Percentiles rank a stretch among this genome's conserved stretches.
These are phyloP conservation scores for Venturia canescens DNA, from an alignment of 1,140 invertebrate species.

Conservation along the genomic window DNA sequence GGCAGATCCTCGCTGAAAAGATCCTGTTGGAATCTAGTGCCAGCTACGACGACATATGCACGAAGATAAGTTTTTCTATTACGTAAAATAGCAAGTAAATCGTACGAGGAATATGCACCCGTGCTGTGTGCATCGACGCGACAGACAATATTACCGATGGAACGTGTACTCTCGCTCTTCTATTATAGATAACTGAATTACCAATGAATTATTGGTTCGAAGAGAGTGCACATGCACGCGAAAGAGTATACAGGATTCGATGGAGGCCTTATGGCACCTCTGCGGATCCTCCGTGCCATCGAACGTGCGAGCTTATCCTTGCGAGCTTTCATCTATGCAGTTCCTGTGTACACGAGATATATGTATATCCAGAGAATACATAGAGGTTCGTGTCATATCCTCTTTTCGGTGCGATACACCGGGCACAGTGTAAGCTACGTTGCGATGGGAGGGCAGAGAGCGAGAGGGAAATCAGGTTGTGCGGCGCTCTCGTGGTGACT, in stretches of 20 bases:
- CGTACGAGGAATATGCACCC: neutral
- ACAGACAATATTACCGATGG: neutral
- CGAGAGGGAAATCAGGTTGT: conserved; percentile 3
- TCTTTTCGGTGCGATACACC: conserved; percentile 18
- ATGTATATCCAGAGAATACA: neutral
- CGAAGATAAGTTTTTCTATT: neutral
- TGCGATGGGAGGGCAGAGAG: neutral
- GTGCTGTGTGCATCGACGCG: neutral
- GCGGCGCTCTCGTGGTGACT: conserved; percentile 56
- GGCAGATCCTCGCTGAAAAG: neutral
- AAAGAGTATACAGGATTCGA: conserved; percentile 68
- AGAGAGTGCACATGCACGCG: conserved; percentile 64
- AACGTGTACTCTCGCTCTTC: conserved; percentile 57
- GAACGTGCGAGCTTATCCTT: conserved; percentile 46
- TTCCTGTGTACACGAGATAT: neutral
- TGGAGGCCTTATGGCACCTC: conserved; percentile 65
- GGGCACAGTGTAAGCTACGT: conserved; percentile 6
- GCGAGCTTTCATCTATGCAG: conserved; percentile 45
- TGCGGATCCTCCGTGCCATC: conserved; percentile 48
- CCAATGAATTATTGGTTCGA: conserved; percentile 72
- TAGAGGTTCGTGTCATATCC: conserved; percentile 28
- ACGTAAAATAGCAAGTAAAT: neutral
- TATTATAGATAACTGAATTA: conserved; percentile 74
- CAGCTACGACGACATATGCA: neutral
- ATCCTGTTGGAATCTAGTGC: neutral